Percentiles rank a stretch among this genome's conserved stretches.
Conservation (phyloP, 2,888 invertebrate species). For the Parapristionchus giblindavisi region DNA sequence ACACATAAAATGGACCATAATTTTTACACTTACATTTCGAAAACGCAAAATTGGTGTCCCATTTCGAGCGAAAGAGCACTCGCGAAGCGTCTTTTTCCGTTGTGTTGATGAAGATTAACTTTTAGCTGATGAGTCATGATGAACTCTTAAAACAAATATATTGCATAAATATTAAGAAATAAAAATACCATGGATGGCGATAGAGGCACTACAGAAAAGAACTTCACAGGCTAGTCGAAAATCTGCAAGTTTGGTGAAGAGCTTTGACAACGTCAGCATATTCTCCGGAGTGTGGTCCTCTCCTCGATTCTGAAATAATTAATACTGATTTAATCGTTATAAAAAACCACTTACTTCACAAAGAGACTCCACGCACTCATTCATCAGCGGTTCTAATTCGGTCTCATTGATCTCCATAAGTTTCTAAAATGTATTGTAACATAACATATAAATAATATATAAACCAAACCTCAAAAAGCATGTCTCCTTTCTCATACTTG, state of each 20-base stretch:
- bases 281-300: slow-evolving; percentile 34
- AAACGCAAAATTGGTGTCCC: slow-evolving; percentile 36
- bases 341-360: slow-evolving; percentile 40
- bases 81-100: slow-evolving; percentile 39
- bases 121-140: slow-evolving; percentile 37
- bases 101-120: slow-evolving; percentile 33
- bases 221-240: slow-evolving; percentile 35
- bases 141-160: slow-evolving; percentile 40
- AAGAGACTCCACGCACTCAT: slow-evolving; percentile 32
- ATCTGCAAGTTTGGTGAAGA: slow-evolving; percentile 32
- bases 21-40: slow-evolving; percentile 40
- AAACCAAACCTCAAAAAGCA: slow-evolving; percentile 34
- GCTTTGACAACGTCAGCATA: slow-evolving; percentile 24
- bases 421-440: slow-evolving; percentile 34
- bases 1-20: slow-evolving; percentile 38
- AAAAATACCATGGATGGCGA: background rate
- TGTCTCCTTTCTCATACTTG: slow-evolving; percentile 37
- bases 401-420: slow-evolving; percentile 36
- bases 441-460: slow-evolving; percentile 37
- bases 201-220: slow-evolving; percentile 35
- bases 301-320: slow-evolving; percentile 9
- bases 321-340: slow-evolving; percentile 35
- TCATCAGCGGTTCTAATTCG: slow-evolving; percentile 35
- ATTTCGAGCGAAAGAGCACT: slow-evolving; percentile 36
- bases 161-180: slow-evolving; percentile 36